Percentiles rank a stretch among this genome's conserved stretches.
These are phyloP conservation scores for Acipenser transmontanus DNA, from an alignment of 2,797 vertebrate genomes.

Conservation along the genomic window DNA sequence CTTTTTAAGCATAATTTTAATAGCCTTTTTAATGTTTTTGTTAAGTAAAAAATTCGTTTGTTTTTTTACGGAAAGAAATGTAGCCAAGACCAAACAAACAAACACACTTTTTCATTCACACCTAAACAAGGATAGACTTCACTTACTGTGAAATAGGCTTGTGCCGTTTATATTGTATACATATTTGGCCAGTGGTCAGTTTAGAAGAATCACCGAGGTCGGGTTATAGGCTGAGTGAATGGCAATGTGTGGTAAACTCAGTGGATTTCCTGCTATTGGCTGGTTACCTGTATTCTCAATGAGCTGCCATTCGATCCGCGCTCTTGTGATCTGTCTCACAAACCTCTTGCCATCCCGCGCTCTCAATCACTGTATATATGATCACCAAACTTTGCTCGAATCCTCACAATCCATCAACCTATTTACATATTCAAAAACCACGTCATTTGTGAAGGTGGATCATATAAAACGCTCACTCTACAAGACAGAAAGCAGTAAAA, in stretches of 20 bases:
- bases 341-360: slow-evolving; percentile 14
- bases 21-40: too few relatives aligned
- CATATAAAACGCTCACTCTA: slow-evolving; percentile 28
- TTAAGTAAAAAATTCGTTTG: too few relatives aligned
- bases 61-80: too few relatives aligned
- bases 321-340: not conserved
- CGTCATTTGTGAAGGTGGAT: slow-evolving; percentile 72
- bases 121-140: too few relatives aligned
- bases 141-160: too few relatives aligned
- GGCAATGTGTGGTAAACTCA: not conserved
- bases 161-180: not conserved
- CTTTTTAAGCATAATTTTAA: too few relatives aligned
- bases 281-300: slow-evolving; percentile 37
- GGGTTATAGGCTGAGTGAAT: not conserved
- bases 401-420: slow-evolving; percentile 38
- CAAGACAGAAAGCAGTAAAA: slow-evolving; percentile 34
- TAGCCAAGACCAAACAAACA: too few relatives aligned
- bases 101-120: too few relatives aligned
- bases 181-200: slow-evolving; percentile 5
- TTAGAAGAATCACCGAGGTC: slow-evolving; percentile 10
- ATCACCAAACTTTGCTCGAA: slow-evolving; percentile 39
- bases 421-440: slow-evolving; percentile 54
- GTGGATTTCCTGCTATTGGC: slow-evolving; percentile 25
- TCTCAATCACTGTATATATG: slow-evolving; percentile 19
- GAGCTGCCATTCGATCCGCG: not conserved